phyloP scores from a whole-genome alignment of 2,797 vertebrate genomes.

The Columba guinea region DNA sequence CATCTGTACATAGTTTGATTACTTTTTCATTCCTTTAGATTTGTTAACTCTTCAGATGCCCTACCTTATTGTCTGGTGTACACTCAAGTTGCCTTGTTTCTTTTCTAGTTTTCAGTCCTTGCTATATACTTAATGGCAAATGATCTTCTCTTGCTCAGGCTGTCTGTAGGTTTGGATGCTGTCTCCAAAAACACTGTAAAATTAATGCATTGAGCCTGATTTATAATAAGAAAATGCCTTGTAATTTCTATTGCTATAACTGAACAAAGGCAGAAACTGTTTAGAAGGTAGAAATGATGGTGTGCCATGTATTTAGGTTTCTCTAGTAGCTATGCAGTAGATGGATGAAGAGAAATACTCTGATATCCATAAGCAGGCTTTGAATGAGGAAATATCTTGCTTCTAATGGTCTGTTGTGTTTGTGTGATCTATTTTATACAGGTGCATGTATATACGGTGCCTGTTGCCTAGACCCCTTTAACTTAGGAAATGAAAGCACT shows the following conservation, averaged over 20 bases:
- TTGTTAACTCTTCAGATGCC: slow-evolving; percentile 38
- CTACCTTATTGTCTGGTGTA: neutral
- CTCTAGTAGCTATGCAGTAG: neutral
- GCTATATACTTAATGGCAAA: neutral
- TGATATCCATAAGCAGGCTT: neutral
- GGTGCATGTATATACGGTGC: neutral
- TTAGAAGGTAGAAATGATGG: neutral
- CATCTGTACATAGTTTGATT: slow-evolving; percentile 62
- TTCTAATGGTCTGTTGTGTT: neutral
- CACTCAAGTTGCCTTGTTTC: rapidly evolving
- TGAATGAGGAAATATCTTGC: neutral
- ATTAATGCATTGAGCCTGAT: neutral
- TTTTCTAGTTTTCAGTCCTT: neutral
- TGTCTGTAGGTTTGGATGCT: neutral
- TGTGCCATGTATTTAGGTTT: neutral
- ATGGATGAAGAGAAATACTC: neutral
- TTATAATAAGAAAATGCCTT: neutral
- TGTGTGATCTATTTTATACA: neutral
- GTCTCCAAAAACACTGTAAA: neutral
- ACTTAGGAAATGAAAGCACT: neutral
- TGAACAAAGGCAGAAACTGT: neutral
- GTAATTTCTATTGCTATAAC: neutral
- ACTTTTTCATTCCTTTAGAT: slow-evolving; percentile 37
- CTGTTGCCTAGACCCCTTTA: neutral
- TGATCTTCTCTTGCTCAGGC: neutral